Evolutionary conservation across 2,797 vertebrate species (phyloP).

Genomic region (Pseudomugil gertrudae): DNA sequence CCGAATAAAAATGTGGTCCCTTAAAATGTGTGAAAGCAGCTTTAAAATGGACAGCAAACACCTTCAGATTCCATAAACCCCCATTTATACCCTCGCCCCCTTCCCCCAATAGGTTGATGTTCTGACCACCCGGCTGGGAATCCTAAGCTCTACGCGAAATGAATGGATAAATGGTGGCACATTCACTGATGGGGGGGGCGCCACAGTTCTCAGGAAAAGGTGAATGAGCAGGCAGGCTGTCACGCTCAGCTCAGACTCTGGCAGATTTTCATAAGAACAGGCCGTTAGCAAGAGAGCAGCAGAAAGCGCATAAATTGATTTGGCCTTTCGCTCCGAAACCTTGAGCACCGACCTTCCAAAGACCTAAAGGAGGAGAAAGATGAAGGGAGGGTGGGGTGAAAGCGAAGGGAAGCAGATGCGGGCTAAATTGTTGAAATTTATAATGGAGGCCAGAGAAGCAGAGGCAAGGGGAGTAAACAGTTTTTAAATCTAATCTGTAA

Average conservation of each 20-base stretch:
- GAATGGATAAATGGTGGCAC: conserved; percentile 27
- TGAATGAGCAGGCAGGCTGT: conserved; percentile 46
- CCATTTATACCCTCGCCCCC: conserved; percentile 8
- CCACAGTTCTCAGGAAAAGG: conserved; percentile 34
- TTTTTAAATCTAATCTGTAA: not conserved
- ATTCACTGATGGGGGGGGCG: conserved; percentile 22
- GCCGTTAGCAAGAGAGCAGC: conserved; percentile 50
- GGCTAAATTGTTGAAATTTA: conserved; percentile 13
- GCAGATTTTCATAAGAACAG: conserved; percentile 58
- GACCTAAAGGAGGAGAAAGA: conserved; percentile 15
- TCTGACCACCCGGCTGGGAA: conserved; percentile 22
- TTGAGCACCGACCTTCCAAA: conserved; percentile 49
- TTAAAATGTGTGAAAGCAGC: not conserved
- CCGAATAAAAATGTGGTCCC: too few relatives aligned
- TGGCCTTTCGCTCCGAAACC: conserved; percentile 72
- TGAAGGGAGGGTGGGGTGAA: conserved; percentile 6
- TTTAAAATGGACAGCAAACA: not conserved
- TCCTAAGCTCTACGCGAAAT: not conserved
- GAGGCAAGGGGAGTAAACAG: not conserved
- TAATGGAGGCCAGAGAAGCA: conserved; percentile 21
- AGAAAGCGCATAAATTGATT: conserved; percentile 57
- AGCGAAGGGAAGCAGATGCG: conserved; percentile 8
- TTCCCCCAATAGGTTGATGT: conserved; percentile 4
- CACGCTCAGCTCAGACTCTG: conserved; percentile 34
- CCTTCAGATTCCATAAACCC: not conserved